Evolutionary conservation across 1,140 invertebrate genomes (phyloP), one percentile per base, ranked within the genome.

Genomic region (Panagrolaimus sp.): DNA sequence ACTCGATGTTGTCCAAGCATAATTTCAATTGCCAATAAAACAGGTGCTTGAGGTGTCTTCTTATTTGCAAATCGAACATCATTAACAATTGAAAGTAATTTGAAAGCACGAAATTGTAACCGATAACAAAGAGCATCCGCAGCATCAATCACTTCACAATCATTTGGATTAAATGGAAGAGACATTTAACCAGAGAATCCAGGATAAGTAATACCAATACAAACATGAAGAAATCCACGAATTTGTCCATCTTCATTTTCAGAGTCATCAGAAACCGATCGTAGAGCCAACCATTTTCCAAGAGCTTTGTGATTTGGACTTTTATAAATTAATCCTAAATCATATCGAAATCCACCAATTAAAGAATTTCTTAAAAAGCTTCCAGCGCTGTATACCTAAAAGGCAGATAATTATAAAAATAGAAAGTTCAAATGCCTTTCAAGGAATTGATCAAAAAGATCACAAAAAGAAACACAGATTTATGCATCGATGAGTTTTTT

Each of bases 31-130:
- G 46, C 58, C 62, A 69, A 26, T 44, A 63, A 32, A 28, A 46
- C 63, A 1, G 58, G 64, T 43, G n/a, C 64, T 38, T 68, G 67
- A 12, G 21, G 58, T 10, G n/a, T 55, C 38, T 64, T 70, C 24
- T 63, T 66, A 46, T 58, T 47, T 38, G 46, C 17, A 26, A 46
- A 64, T 26, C 77, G 77, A 52, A 76, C 58, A 26, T 44, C 15
- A 63, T 79, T 70, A n/a, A 78, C 63, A 32, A 79, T n/a, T 65
- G 71, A 46, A 43, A 48, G 26, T n/a, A 76, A 43, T 43, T 76
- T 70, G 46, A 47, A 79, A 21, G 77, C 63, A 55, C 66, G 69
- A 32, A 73, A 65, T 71, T 68, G 21, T 15, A 72, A 45, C 21
- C 45, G 32, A 69, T 72, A 72, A 43, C 65, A 70, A 0, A 72